Evolutionary conservation across 2,797 vertebrate species (phyloP), one percentile per base, ranked within the genome.

Genomic region (Mormyrus hasselquistii): DNA sequence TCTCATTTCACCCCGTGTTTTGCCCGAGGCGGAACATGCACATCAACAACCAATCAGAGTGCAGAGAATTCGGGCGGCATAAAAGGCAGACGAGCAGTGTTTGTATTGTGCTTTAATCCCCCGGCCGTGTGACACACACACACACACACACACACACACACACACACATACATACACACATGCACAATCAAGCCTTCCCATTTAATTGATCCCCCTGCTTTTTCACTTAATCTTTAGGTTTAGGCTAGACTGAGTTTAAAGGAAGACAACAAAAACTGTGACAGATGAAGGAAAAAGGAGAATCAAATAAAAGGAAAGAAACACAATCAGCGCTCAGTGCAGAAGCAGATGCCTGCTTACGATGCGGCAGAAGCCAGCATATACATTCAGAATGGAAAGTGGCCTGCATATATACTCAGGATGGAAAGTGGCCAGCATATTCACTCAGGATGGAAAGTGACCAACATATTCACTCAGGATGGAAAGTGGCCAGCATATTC

Each of bases 21-120:
- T 86, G 55, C 82, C 53, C 65, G 22, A 69, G 44, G 88, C 41
- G 8, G 83, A 86, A 52, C 83, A 89, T 38, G 53, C 14, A 86
- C 47, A 47, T 89, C 82, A 86, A 73, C 79, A 62, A 62, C 79
- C 89, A 89, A 89, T 73, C 47, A 76, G 50, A 76, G 25, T 1
- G 5, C 29, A 87, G 44, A 79, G 44, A 89, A 76, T 87, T 50
- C 83, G 52, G 44, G 44, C 22, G 29, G 19, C 22, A 38, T 29
- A 34, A 83, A 83, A 62, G 44, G 57, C 53, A 50, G 57, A n/a
- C 34, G 55, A 50, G 88, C 7, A 87, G 47, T 76, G 79, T 41
- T 44, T 84, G 25, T 65, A 16, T 87, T n/a, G 55, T 41, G 29
- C 55, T 47, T 87, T 65, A 14, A 44, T 62, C n/a, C 22, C 19